phyloP scores from a whole-genome alignment of 2,888 invertebrate species.

The Nysson spinosus region DNA sequence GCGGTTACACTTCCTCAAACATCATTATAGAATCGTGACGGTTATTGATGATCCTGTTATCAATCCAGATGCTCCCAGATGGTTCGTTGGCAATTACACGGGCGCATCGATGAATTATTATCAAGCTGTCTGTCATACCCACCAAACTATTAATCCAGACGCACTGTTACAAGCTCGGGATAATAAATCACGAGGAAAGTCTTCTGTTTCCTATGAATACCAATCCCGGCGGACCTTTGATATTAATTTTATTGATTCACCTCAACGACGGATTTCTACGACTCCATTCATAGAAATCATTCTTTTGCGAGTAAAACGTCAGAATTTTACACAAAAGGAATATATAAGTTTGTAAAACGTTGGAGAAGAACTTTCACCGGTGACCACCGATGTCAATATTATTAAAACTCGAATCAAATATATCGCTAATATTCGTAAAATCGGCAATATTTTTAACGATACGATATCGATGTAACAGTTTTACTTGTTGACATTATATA shows the following conservation, averaged over 20 bases:
- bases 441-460: no score
- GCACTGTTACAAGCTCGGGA: conserved; percentile 37
- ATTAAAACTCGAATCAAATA: no score
- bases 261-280: no score
- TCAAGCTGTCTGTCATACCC: conserved; percentile 56
- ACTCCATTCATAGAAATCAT: no score
- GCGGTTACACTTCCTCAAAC: conserved; percentile 33
- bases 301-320: no score
- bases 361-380: no score
- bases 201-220: conserved; percentile 33
- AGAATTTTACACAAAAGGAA: no score
- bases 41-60: conserved; percentile 48
- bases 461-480: no score
- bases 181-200: conserved; percentile 45
- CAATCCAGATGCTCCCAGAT: conserved; percentile 45
- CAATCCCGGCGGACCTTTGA: conserved; percentile 6
- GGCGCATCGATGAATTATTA: conserved; percentile 56
- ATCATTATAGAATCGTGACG: conserved; percentile 41
- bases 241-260: conserved; percentile 13
- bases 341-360: no score
- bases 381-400: no score
- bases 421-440: no score
- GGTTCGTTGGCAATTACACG: conserved; percentile 54
- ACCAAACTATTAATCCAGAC: conserved; percentile 55
- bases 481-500: no score